phyloP scores from a whole-genome alignment of 2,888 invertebrate genomes.

The Cerceris rybyensis region DNA sequence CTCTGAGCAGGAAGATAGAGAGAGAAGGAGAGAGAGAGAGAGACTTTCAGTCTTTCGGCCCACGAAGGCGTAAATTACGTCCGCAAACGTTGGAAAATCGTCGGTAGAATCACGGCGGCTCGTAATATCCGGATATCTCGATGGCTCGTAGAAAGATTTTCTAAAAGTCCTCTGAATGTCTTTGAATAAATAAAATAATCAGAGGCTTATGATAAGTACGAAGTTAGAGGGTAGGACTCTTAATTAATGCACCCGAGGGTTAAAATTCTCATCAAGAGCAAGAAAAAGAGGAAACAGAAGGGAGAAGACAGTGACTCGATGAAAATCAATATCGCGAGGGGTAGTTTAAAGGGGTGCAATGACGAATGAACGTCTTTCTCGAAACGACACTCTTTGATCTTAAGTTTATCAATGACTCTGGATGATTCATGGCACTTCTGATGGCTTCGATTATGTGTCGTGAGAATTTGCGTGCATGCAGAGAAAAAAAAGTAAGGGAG shows the following conservation, averaged over 20 bases:
- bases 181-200: too few relatives aligned
- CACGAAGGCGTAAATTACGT: too few relatives aligned
- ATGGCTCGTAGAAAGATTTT: background rate
- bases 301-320: conserved; percentile 15
- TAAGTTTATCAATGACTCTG: conserved; percentile 9
- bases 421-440: background rate
- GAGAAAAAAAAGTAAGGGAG: too few relatives aligned
- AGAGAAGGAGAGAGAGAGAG: too few relatives aligned
- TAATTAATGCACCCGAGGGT: background rate
- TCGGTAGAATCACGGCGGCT: background rate
- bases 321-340: conserved; percentile 35
- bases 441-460: too few relatives aligned
- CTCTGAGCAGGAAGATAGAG: too few relatives aligned
- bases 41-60: too few relatives aligned
- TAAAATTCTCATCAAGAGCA: background rate
- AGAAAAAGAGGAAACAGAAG: conserved; percentile 9
- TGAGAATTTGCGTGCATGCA: too few relatives aligned
- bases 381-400: conserved; percentile 52
- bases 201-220: background rate
- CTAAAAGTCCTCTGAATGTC: too few relatives aligned
- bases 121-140: conserved; percentile 19
- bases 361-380: conserved; percentile 49
- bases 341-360: conserved; percentile 18
- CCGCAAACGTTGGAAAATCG: too few relatives aligned
- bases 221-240: background rate